phyloP scores from a whole-genome alignment of 2,888 invertebrate species.

The Melanostoma scalare region DNA sequence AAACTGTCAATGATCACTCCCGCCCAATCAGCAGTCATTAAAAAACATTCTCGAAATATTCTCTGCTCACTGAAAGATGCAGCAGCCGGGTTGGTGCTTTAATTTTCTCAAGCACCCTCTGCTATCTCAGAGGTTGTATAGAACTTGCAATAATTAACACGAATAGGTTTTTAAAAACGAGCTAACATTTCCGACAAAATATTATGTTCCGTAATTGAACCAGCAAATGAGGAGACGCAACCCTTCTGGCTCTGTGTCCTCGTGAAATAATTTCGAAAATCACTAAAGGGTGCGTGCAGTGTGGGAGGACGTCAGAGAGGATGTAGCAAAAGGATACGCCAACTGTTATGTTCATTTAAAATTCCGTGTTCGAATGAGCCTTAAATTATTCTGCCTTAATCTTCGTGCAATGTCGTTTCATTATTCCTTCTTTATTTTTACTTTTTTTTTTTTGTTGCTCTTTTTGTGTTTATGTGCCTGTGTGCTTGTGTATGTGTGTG shows the following conservation, averaged over 20 bases:
- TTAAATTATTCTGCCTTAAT: constrained; percentile 68
- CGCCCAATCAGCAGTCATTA: constrained; percentile 10
- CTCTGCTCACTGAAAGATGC: neutral
- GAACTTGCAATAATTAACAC: constrained; percentile 63
- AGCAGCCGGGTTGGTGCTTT: neutral
- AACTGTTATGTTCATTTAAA: constrained; percentile 70
- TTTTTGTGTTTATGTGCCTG: neutral
- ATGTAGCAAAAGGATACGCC: constrained; percentile 41
- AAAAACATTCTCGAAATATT: constrained; percentile 3
- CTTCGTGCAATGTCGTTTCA: constrained; percentile 54
- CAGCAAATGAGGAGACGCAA: constrained; percentile 31
- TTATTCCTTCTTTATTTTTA: neutral
- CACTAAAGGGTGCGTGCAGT: constrained; percentile 14
- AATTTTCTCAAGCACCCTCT: neutral
- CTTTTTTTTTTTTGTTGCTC: too few relatives aligned
- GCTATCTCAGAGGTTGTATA: neutral
- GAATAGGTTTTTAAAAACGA: constrained; percentile 53
- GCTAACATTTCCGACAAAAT: constrained; percentile 48
- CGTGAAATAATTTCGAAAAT: constrained; percentile 55
- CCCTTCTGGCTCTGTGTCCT: constrained; percentile 49
- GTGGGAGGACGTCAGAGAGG: neutral
- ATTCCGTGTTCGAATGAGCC: constrained; percentile 69
- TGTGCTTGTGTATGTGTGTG: constrained; percentile 13
- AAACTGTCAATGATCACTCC: constrained; percentile 47
- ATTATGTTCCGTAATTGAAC: constrained; percentile 42